Percentiles rank a stretch among this genome's conserved stretches.
Evolutionary conservation across 2,888 invertebrate genomes (phyloP).

Genomic region (Augochlorella aurata): DNA sequence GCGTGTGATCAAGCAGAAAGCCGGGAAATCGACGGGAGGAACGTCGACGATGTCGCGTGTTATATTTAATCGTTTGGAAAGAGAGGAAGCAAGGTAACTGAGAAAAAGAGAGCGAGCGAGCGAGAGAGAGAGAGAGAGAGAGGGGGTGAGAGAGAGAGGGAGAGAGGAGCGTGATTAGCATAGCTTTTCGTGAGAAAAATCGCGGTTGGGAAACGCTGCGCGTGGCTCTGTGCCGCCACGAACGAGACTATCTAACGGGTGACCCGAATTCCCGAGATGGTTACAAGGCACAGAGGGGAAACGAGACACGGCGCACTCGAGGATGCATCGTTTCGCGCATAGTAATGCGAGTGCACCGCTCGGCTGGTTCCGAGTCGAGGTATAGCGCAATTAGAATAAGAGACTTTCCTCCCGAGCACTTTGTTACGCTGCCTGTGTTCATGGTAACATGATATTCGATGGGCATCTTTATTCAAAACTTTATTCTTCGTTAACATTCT

Average conservation of each 20-base stretch:
- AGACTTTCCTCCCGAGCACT: conserved; percentile 16
- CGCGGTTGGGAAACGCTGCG: conserved; percentile 49
- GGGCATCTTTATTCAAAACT: conserved; percentile 3
- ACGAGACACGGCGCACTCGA: conserved; percentile 36
- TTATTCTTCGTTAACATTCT: conserved; percentile 10
- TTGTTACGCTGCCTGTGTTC: conserved; percentile 3
- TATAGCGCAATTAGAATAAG: conserved; percentile 34
- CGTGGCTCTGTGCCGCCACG: conserved; percentile 11
- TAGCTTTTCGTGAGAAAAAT: conserved; percentile 51
- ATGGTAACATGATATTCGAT: conserved; percentile 1
- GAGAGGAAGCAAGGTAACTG: not conserved
- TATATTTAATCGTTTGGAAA: not conserved
- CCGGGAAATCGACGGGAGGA: conserved; percentile 17
- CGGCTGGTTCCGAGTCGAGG: no score
- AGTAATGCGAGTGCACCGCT: conserved; percentile 30
- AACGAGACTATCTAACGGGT: conserved; percentile 54
- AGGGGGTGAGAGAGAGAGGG: no score
- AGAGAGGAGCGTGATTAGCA: conserved; percentile 26
- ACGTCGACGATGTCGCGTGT: conserved; percentile 21
- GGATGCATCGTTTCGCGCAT: conserved; percentile 44
- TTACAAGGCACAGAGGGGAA: conserved; percentile 20
- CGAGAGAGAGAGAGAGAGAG: not conserved
- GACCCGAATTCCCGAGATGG: conserved; percentile 55
- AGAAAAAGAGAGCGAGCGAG: not conserved
- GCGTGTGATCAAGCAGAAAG: conserved; percentile 40